Conservation (phyloP, 2,888 invertebrate genomes). For the Clepsis dumicolana region DNA sequence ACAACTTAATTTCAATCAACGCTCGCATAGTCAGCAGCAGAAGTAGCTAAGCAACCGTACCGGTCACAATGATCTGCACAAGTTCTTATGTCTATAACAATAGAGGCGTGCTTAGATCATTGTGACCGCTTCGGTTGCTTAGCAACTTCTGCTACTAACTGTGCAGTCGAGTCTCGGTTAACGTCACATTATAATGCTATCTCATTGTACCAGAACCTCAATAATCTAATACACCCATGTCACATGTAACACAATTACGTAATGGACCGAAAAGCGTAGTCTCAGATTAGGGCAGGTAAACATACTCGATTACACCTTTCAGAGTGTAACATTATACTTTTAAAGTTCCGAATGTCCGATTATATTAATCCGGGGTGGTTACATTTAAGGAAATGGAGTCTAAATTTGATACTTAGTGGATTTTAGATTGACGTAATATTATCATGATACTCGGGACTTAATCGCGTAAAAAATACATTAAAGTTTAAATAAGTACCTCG, state of each 20-base stretch:
- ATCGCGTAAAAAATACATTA: no score
- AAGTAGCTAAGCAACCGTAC: no score
- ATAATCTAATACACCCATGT: constrained; percentile 48
- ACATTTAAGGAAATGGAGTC: constrained; percentile 2
- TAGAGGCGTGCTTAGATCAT: no score
- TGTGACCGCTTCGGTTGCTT: no score
- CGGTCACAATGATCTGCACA: no score
- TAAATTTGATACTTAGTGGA: no score
- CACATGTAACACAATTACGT: constrained; percentile 45
- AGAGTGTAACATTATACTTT: constrained; percentile 48
- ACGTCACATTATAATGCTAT: constrained; percentile 19
- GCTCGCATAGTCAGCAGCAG: no score
- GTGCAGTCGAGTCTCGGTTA: constrained; percentile 13
- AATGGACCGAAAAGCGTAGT: constrained; percentile 57
- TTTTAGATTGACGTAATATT: no score
- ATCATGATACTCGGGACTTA: no score
- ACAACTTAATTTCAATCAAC: constrained; percentile 10
- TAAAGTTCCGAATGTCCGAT: constrained; percentile 23
- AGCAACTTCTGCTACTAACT: no score
- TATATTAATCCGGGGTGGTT: not conserved
- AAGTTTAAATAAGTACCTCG: no score
- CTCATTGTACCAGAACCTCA: constrained; percentile 40
- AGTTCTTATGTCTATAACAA: no score
- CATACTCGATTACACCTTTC: constrained; percentile 50
- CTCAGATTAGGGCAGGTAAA: constrained; percentile 56